Base-by-base conservation (phyloP, 1,140 invertebrate species). In the Ectropis grisescens region DNA sequence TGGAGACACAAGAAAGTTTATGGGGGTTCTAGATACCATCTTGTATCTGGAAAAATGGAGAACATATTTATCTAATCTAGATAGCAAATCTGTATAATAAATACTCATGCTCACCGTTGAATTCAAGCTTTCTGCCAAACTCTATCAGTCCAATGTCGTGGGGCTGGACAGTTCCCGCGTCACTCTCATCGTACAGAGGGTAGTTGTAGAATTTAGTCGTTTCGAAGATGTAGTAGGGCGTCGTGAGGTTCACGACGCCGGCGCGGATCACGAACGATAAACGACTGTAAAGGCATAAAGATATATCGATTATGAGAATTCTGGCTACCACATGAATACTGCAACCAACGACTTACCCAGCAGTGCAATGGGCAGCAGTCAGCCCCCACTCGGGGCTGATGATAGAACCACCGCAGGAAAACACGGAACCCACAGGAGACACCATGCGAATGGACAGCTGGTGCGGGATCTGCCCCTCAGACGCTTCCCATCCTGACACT, bases 401-500 rank as follows among this genome's bases (percentile, higher is more conserved):
- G 29, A 74, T 39, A 14, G 62, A 56, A 1, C 41, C 72, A 1
- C 68, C 68, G 19, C 72, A 78, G 0, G 41, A 47, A 2, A 11
- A 29, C 0, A 78, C 68, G 0, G 2, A 26, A 0, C 65, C 69
- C 0, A 1, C 6, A 0, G 15, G 11, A 37, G 14, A 50, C 3
- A 66, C 57, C 58, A 69, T 72, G n/a, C 72, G 54, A 1, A 78
- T 29, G 0, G 57, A 58, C 1, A 70, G 39, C 45, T 70, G 69
- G 41, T 58, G 61, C 0, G 72, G 72, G 45, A 69, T 50, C 34
- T 74, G 58, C 0, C 58, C 72, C 3, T 47, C 45, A 1, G 48
- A 15, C 2, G 72, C 65, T 29, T 68, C 68, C 70, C 72, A 78
- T 33, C 72, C 72, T 10, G 70, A 71, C 11, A 71, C 67, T 15